Percentiles rank a stretch among this genome's conserved stretches.
Conservation (phyloP, 92 coral and sea anemone species). For the Scolanthus callimorphus region DNA sequence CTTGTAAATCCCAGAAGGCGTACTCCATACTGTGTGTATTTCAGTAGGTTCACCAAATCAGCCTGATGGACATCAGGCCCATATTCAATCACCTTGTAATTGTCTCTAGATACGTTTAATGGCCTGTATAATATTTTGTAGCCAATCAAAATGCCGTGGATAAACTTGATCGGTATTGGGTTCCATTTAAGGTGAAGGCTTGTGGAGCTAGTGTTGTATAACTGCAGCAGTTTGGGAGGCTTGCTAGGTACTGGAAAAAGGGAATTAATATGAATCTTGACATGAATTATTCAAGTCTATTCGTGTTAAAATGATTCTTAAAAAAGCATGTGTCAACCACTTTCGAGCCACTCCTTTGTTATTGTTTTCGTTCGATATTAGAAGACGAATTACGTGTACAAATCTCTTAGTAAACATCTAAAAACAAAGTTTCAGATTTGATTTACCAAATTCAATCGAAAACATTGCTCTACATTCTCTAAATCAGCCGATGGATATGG, state of each 20-base stretch:
- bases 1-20: slow-evolving; percentile 80
- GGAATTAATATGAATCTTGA: too few relatives aligned
- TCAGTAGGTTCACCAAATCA: slow-evolving; percentile 50
- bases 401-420: too few relatives aligned
- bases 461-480: too few relatives aligned
- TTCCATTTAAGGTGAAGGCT: slow-evolving; percentile 71
- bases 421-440: too few relatives aligned
- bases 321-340: too few relatives aligned
- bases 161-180: slow-evolving; percentile 25
- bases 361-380: too few relatives aligned
- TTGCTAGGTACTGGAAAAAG: slow-evolving; percentile 69
- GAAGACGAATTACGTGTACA: too few relatives aligned
- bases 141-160: slow-evolving; percentile 76
- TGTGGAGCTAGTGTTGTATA: slow-evolving; percentile 72
- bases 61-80: slow-evolving; percentile 14
- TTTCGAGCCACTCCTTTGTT: too few relatives aligned
- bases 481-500: too few relatives aligned
- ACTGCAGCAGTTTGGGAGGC: slow-evolving; percentile 57
- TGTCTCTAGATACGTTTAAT: slow-evolving; percentile 56
- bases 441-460: too few relatives aligned
- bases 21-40: slow-evolving; percentile 76
- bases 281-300: too few relatives aligned
- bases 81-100: slow-evolving; percentile 20
- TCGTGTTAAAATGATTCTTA: too few relatives aligned
- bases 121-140: slow-evolving; percentile 71